These are phyloP conservation scores for Lochmaea capreae DNA, from an alignment of 2,888 invertebrate genomes.

Conservation along the genomic window DNA sequence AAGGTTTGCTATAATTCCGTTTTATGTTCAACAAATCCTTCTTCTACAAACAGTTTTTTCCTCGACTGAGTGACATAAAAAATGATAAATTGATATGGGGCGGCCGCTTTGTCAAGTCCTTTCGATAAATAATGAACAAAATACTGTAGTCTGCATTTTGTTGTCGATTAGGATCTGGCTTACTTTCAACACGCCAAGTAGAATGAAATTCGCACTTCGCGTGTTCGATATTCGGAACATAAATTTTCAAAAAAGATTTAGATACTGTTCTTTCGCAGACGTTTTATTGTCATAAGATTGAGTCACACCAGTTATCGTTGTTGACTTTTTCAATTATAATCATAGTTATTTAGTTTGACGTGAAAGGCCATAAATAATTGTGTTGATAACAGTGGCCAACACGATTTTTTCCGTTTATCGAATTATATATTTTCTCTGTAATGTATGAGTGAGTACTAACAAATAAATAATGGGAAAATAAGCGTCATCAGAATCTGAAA, in stretches of 20 bases:
- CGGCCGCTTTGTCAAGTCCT: conserved; percentile 8
- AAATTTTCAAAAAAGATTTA: conserved; percentile 14
- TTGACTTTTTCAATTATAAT: background rate
- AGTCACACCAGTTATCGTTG: background rate
- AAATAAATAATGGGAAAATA: too few species aligned
- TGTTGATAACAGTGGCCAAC: too few species aligned
- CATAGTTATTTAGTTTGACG: background rate
- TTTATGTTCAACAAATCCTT: background rate
- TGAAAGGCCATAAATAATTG: background rate
- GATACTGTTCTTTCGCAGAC: conserved; percentile 6
- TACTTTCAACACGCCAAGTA: background rate
- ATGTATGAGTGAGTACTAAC: too few species aligned
- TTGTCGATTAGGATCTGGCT: conserved; percentile 3
- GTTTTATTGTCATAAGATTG: background rate
- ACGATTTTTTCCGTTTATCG: too few species aligned
- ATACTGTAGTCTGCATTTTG: conserved; percentile 7
- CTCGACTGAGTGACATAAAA: conserved; percentile 5
- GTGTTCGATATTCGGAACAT: background rate
- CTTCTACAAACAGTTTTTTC: background rate
- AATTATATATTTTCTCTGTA: too few species aligned
- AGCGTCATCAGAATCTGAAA: too few species aligned
- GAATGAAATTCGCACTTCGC: conserved; percentile 11
- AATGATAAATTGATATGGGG: conserved; percentile 11
- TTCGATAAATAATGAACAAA: conserved; percentile 12
- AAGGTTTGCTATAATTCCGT: background rate